Evolutionary conservation across 1,140 invertebrate species (phyloP).

Genomic region (Pollicipes pollicipes): DNA sequence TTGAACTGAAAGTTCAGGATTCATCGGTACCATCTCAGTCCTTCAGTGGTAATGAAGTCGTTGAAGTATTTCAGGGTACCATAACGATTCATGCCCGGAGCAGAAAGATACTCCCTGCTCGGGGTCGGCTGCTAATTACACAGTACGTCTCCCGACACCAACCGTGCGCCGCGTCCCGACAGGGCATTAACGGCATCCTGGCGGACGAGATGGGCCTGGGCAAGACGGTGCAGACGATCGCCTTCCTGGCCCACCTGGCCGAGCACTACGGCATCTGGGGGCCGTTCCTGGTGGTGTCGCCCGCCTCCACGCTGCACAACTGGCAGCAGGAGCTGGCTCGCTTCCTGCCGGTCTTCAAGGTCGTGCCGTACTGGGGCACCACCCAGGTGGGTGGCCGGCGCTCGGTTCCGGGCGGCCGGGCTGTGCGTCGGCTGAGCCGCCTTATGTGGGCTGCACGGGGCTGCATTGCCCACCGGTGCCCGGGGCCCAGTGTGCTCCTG

Average conservation of each 20-base stretch:
- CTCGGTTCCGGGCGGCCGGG: no score
- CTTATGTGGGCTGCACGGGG: no score
- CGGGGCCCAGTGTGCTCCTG: no score
- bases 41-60: no score
- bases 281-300: constrained; percentile 89
- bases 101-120: neutral
- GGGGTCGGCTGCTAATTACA: constrained; percentile 1
- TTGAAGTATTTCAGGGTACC: constrained; percentile 7
- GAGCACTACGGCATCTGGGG: constrained; percentile 84
- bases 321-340: constrained; percentile 93
- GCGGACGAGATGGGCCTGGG: constrained; percentile 95
- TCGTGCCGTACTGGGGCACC: constrained; percentile 69
- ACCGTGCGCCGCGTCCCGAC: constrained; percentile 19
- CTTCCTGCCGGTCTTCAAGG: constrained; percentile 86
- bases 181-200: constrained; percentile 80
- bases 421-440: no score
- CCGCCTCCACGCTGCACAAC: constrained; percentile 88
- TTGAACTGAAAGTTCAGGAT: no score
- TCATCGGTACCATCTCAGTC: no score
- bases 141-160: constrained; percentile 3
- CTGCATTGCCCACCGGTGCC: no score
- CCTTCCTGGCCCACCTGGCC: constrained; percentile 84
- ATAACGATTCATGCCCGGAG: constrained; percentile 8
- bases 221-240: constrained; percentile 92
- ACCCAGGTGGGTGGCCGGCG: neutral